Evolutionary conservation across 2,888 invertebrate species (phyloP), one percentile per base, ranked within the genome.

Genomic region (Agonopterix alstromeriana): DNA sequence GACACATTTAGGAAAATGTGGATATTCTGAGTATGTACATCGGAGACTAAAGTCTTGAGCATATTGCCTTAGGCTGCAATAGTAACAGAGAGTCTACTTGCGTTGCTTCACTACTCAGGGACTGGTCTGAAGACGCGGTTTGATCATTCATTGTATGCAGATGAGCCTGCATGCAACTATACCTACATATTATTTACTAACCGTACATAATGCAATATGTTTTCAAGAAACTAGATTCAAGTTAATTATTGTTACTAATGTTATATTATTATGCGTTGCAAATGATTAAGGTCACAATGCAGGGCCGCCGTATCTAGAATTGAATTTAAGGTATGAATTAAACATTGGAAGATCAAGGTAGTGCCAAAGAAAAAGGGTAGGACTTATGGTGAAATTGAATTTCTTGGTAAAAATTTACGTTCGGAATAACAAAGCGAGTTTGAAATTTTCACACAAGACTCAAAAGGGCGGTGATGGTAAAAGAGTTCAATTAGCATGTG

Each of bases 71-170:
- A 27, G 27, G 27, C 27, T 38, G 38, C 9, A 38, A 38, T 7
- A 4, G 10, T 7, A 38, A 38, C 38, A 3, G 38, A 10, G n/a
- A 38, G 38, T 38, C n/a, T 38, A 38, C n/a, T 38, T 38, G 38
- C n/a, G 38, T 38, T n/a, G 38, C 38, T 38, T n/a, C 38, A 38
- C 10, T 38, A 38, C n/a, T n/a, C 38, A 10, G 10, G n/a, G 38
- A 38, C 38, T 38, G 38, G 38, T 38, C 38, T 38, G 53, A 53
- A 54, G 57, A 56, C 49, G 38, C n/a, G 38, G 38, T 38, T 4
- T 38, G 9, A n/a, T 38, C 38, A n/a, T 38, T 42, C 57, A 63
- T 66, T 67, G 65, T 67, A 64, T 66, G 70, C 56, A 65, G 63
- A 69, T 68, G 47, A 53, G 54, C 36, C 35, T 53, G 38, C 8